phyloP scores from a whole-genome alignment of 1,140 invertebrate species.

The Pogonomyrmex barbatus region DNA sequence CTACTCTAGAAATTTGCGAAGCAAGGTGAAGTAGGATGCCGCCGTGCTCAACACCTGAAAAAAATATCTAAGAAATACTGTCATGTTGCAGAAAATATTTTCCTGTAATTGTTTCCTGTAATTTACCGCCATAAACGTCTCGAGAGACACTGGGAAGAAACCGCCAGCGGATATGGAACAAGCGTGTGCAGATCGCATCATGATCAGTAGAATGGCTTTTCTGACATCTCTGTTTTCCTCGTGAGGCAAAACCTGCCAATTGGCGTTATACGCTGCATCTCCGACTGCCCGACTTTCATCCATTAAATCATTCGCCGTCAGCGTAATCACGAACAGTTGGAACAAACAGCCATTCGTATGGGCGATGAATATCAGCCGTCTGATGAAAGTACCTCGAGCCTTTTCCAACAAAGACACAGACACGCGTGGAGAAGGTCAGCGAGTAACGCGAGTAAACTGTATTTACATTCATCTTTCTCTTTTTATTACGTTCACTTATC shows the following conservation, averaged over 20 bases:
- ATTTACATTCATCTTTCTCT: background rate
- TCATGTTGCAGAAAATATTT: background rate
- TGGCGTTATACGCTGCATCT: constrained; percentile 37
- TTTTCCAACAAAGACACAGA: constrained; percentile 33
- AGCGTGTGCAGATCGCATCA: constrained; percentile 38
- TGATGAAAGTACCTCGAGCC: constrained; percentile 10
- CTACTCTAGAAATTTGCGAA: constrained; percentile 42
- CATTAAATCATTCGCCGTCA: constrained; percentile 61
- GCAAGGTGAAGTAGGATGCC: constrained; percentile 67
- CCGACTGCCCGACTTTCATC: constrained; percentile 56
- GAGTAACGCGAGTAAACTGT: background rate
- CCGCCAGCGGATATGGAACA: constrained; percentile 68
- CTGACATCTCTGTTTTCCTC: constrained; percentile 31
- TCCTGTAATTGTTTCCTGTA: background rate
- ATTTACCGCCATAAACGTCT: constrained; percentile 68
- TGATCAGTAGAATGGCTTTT: constrained; percentile 50
- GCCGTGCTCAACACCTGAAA: constrained; percentile 66
- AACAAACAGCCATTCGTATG: constrained; percentile 39
- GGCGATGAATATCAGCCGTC: constrained; percentile 54
- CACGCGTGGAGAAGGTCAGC: background rate
- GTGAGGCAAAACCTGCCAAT: constrained; percentile 43
- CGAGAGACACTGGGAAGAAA: constrained; percentile 68
- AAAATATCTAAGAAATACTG: background rate
- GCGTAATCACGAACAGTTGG: constrained; percentile 64
- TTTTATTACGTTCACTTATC: background rate